phyloP scores from a whole-genome alignment of 2,888 invertebrate genomes.

The Octonoba sinensis region DNA sequence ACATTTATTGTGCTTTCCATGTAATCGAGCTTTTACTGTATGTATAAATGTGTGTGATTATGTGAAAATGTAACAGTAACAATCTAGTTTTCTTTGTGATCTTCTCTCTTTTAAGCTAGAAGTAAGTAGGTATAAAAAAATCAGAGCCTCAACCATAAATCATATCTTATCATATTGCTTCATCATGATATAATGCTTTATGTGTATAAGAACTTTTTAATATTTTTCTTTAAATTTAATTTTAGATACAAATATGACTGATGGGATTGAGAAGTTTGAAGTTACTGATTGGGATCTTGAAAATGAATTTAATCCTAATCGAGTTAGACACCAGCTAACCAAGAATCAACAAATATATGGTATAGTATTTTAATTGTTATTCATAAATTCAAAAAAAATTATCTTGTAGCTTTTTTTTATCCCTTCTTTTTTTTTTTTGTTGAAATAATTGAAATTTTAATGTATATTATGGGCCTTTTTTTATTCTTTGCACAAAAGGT shows the following conservation, averaged over 20 bases:
- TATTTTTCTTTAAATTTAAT: slow-evolving; percentile 4
- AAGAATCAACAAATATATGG: slow-evolving; percentile 96
- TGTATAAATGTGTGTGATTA: too few relatives aligned
- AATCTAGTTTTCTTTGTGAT: too few relatives aligned
- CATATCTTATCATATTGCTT: too few relatives aligned
- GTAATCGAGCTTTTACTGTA: too few relatives aligned
- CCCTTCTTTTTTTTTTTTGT: not conserved
- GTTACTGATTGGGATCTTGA: slow-evolving; percentile 94
- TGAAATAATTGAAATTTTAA: not conserved
- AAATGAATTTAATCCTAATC: slow-evolving; percentile 87
- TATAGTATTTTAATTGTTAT: slow-evolving; percentile 71
- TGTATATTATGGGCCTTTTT: too few relatives aligned
- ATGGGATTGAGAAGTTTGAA: slow-evolving; percentile 94
- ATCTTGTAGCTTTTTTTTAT: not conserved
- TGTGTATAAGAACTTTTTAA: not conserved
- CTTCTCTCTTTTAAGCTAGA: too few relatives aligned
- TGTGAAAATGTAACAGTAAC: too few relatives aligned
- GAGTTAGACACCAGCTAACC: slow-evolving; percentile 77
- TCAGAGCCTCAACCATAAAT: too few relatives aligned
- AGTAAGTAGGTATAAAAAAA: too few relatives aligned
- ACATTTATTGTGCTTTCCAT: too few relatives aligned
- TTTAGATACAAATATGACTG: slow-evolving; percentile 75
- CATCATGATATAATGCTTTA: too few relatives aligned
- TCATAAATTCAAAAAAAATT: not conserved
- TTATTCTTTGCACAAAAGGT: too few relatives aligned